phyloP scores from a whole-genome alignment of 2,113 vertebrate genomes.

The Phyllostomus hastatus region DNA sequence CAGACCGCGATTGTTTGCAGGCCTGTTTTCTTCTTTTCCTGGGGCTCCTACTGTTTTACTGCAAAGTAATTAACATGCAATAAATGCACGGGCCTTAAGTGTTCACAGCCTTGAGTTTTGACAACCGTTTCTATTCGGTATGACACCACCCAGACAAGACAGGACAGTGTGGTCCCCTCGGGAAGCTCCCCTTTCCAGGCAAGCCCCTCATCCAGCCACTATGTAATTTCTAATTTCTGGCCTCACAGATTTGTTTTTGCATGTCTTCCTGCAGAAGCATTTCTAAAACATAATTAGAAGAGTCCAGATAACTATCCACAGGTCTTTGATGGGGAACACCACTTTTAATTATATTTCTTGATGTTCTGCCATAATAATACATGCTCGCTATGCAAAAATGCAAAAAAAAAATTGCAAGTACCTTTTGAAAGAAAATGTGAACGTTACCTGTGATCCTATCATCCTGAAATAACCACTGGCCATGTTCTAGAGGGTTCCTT shows the following conservation, averaged over 20 bases:
- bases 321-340: neutral
- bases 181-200: neutral
- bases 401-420: neutral
- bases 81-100: neutral
- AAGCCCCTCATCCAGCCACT: neutral
- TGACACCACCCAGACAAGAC: neutral
- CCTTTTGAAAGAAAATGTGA: neutral
- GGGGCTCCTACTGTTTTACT: neutral
- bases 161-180: neutral
- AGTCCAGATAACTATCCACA: neutral
- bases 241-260: neutral
- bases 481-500: neutral
- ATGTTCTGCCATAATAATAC: neutral
- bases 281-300: slow-evolving; percentile 45
- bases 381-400: neutral
- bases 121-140: neutral
- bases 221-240: neutral
- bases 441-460: neutral
- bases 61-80: neutral
- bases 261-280: neutral
- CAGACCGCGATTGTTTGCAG: slow-evolving; percentile 3
- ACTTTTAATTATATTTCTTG: slow-evolving; percentile 49
- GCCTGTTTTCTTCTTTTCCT: neutral
- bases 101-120: neutral
- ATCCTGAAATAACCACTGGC: neutral